Conservation (phyloP, 2,113 vertebrate genomes). For the Narcine bancroftii region DNA sequence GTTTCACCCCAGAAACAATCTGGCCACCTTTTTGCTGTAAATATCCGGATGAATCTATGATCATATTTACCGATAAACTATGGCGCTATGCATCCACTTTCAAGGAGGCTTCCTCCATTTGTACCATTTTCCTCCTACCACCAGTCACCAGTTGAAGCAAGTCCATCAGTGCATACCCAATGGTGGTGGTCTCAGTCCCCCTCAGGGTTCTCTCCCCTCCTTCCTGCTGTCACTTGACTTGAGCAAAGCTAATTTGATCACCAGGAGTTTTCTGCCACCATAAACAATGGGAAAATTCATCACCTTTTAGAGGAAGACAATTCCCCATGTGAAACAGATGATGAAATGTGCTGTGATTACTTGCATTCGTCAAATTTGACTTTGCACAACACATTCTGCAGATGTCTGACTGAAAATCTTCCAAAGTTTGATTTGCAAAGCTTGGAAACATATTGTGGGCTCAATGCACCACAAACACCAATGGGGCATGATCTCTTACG, state of each 20-base stretch:
- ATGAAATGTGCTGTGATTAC: neutral
- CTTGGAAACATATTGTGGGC: neutral
- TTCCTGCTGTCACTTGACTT: neutral
- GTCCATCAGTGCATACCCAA: neutral
- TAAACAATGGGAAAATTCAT: neutral
- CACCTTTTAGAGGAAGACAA: neutral
- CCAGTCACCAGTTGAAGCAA: neutral
- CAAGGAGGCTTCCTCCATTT: neutral
- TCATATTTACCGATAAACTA: too few species aligned
- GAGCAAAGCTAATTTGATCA: neutral
- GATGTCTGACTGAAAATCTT: constrained; percentile 14
- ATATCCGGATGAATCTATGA: too few species aligned
- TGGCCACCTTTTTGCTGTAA: too few species aligned
- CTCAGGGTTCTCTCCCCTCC: neutral
- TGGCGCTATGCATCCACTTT: too few species aligned
- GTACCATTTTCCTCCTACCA: neutral
- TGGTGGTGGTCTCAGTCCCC: neutral
- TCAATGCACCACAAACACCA: constrained; percentile 15
- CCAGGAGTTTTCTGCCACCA: neutral
- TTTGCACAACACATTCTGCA: constrained; percentile 31
- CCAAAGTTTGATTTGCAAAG: neutral
- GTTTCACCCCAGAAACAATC: too few species aligned
- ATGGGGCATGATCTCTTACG: neutral
- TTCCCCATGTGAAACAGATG: neutral
- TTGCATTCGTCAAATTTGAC: neutral